phyloP scores from a whole-genome alignment of 2,888 invertebrate species.

The Scaptodrosophila latifasciaeformis region DNA sequence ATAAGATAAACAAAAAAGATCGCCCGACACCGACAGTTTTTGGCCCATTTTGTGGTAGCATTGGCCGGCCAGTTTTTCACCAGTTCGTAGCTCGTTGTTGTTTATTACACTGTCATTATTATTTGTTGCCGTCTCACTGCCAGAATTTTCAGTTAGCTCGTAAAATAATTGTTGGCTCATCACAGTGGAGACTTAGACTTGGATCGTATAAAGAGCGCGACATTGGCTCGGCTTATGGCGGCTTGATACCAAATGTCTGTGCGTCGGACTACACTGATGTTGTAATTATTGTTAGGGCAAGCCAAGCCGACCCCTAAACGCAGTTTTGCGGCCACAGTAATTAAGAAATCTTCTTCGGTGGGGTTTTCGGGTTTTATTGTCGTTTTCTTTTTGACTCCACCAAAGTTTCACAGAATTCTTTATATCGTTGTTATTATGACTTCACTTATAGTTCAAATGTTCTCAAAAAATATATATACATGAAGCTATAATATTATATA shows the following conservation, averaged over 20 bases:
- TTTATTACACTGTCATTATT: conserved; percentile 17
- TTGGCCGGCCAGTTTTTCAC: not conserved
- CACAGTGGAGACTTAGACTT: conserved; percentile 24
- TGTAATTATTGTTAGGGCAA: conserved; percentile 65
- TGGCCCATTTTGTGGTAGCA: conserved; percentile 1
- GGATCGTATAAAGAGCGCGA: conserved; percentile 53
- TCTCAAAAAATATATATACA: too few relatives aligned
- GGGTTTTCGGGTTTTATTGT: conserved; percentile 20
- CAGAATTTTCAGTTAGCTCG: conserved; percentile 49
- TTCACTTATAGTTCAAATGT: conserved; percentile 67
- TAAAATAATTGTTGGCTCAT: conserved; percentile 59
- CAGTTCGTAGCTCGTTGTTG: conserved; percentile 15
- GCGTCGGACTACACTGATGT: conserved; percentile 36
- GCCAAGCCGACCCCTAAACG: conserved; percentile 55
- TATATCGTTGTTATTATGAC: conserved; percentile 51
- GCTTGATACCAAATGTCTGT: not conserved
- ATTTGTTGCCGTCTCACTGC: conserved; percentile 18
- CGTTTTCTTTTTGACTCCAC: conserved; percentile 5
- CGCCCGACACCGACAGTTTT: not conserved
- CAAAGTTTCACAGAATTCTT: conserved; percentile 60
- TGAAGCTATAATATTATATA: conserved; percentile 51
- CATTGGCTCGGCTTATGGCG: conserved; percentile 47
- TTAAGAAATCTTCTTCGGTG: conserved; percentile 63
- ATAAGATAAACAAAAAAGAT: conserved; percentile 7
- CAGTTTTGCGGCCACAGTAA: conserved; percentile 40